Conservation (phyloP, 2,113 vertebrate species). For the Callipepla squamata region DNA sequence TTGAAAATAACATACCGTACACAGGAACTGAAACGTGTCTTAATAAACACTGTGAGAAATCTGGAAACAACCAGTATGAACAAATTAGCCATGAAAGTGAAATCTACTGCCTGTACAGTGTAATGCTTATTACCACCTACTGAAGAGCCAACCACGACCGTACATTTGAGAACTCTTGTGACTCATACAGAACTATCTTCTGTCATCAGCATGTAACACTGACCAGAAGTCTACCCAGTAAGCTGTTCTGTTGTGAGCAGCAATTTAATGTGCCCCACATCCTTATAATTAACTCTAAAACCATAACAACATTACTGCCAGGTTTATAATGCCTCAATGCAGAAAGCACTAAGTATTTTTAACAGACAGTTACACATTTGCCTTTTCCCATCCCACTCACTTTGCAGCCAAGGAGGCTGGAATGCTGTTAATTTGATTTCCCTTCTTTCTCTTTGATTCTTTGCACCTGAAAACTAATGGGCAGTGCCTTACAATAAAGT, state of each 20-base stretch:
- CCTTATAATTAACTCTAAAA: not conserved
- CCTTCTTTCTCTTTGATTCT: not conserved
- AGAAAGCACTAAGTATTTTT: not conserved
- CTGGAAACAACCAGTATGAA: not conserved
- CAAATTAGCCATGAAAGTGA: constrained; percentile 31
- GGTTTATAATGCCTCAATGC: not conserved
- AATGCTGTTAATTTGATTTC: not conserved
- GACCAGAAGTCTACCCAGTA: constrained; percentile 3
- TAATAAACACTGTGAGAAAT: not conserved
- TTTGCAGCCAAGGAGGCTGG: constrained; percentile 6
- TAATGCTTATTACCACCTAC: not conserved
- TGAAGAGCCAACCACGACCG: constrained; percentile 5
- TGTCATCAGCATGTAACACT: not conserved
- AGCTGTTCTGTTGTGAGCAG: not conserved
- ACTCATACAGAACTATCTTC: not conserved
- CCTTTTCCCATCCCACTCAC: constrained; percentile 7
- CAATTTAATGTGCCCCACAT: not conserved
- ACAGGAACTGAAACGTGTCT: not conserved
- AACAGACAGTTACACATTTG: constrained; percentile 24
- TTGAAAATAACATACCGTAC: not conserved
- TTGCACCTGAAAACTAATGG: not conserved
- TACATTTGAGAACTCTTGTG: constrained; percentile 27
- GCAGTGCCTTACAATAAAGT: not conserved
- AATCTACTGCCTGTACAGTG: constrained; percentile 33
- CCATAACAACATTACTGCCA: not conserved